Evolutionary conservation across 2,113 vertebrate species (phyloP), one percentile per base, ranked within the genome.

Genomic region (Todiramphus saurophagus): DNA sequence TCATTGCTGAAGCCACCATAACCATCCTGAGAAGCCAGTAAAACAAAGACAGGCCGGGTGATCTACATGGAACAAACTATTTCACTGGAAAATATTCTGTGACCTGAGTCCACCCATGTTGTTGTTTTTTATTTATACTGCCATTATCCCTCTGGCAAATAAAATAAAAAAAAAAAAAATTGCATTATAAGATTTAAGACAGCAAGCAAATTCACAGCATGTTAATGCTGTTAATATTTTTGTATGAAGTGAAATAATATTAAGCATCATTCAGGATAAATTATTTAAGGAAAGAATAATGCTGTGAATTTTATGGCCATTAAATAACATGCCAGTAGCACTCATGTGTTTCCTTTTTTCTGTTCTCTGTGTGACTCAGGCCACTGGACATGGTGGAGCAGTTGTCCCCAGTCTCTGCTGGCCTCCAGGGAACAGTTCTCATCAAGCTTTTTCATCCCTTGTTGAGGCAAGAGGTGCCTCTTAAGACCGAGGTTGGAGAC

Each of bases 31-130:
- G 51, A 82, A 93, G 24, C 9, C 68, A 96, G 37, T 35, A 51
- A 91, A 93, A 92, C 5, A 96, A 67, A 69, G 37, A 58, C 35
- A 58, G 5, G 31, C 6, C 67, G 39, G 16, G 70, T 39, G 24
- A 90, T 8, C 13, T 69, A 28, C 31, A 41, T 33, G 19, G 83
- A 94, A 51, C 24, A 27, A 50, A 50, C 4, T 67, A 33, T 58
- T 91, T 59, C 2, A 25, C 44, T 48, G 79, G 69, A 94, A 95
- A 96, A 83, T n/a, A 94, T 82, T 94, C 28, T 59, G 91, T 23
- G 59, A 25, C 58, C 60, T 31, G 30, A 91, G 30, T 60, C 11
- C 17, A 68, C 17, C 58, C 31, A 85, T 79, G 39, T 31, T 30
- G 62, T 83, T 62, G 27, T 77, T 87, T 86, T 51, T 67, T 72